Evolutionary conservation across 1,140 invertebrate species (phyloP), one percentile per base, ranked within the genome.

Genomic region (Drosophila tani): DNA sequence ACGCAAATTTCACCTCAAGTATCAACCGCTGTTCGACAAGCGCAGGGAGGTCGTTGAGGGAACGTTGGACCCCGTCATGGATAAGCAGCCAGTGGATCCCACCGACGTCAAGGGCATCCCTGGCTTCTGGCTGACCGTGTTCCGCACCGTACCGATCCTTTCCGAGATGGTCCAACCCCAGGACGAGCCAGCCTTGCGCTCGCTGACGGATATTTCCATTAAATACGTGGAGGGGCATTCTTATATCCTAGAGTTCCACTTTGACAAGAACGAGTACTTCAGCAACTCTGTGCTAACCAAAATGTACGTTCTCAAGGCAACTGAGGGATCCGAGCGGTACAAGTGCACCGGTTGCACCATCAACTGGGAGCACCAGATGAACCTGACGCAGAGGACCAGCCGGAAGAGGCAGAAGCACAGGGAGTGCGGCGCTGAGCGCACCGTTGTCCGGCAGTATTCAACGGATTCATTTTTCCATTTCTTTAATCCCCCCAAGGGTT

Each of bases 391-490:
- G 3, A 99, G 99, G 94, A 97, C 96, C 11, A 96, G 99, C 35
- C 98, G 98, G 93, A 99, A 99, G 95, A 99, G 98, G 93, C 98
- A 99, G 93, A 99, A 99, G 93, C 98, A 99, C 93, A 99, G 99
- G 95, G 96, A 97, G 3, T 95, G 97, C 73, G 98, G 98, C 64
- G 96, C 97, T 8, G 96, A 98, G 69, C 95, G 98, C 88, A 99
- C 97, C 32, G 96, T 99, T 55, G 98, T 97, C 11, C 99, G 99
- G 95, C 97, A 97, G 67, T 97, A 99, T 62, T 96, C 96, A 81
- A 97, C 96, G 59, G 97, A 97, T 93, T 99, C 98, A 0, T 99
- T 99, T 94, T 99, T 99, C 94, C 99, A 99, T 93, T 99, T 99
- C 95, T 99, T 99, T 94, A 96, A 94, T 77, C 98, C 98, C 41